These are phyloP conservation scores for Arge pagana DNA, from an alignment of 2,888 invertebrate genomes.

Conservation along the genomic window DNA sequence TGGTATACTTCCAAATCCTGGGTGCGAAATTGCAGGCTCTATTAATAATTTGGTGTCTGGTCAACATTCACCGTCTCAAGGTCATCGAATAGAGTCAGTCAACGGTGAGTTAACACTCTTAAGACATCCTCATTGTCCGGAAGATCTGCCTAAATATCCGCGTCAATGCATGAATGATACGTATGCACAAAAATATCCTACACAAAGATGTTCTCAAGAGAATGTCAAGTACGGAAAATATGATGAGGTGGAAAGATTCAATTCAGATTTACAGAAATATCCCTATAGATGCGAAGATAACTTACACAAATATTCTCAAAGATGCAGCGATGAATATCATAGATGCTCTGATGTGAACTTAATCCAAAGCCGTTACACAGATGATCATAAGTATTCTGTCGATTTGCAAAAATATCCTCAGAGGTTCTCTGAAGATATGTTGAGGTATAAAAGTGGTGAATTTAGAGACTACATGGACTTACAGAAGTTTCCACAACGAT, in stretches of 20 bases:
- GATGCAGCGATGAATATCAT: slow-evolving; percentile 53
- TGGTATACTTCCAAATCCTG: slow-evolving; percentile 40
- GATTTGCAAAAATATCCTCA: slow-evolving; percentile 46
- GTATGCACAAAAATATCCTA: slow-evolving; percentile 43
- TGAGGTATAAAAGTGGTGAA: slow-evolving; percentile 40
- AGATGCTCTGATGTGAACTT: slow-evolving; percentile 52
- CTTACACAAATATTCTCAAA: slow-evolving; percentile 52
- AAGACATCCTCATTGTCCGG: slow-evolving; percentile 42
- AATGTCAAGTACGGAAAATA: slow-evolving; percentile 35
- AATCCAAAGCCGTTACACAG: slow-evolving; percentile 44
- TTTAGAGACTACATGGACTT: slow-evolving; percentile 41
- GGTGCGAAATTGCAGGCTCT: slow-evolving; percentile 51
- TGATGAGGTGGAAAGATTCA: slow-evolving; percentile 30
- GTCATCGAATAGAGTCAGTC: slow-evolving; percentile 48
- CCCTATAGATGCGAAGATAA: slow-evolving; percentile 51
- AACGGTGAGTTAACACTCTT: slow-evolving; percentile 55
- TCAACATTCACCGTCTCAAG: slow-evolving; percentile 42
- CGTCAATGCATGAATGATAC: slow-evolving; percentile 39
- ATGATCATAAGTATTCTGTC: slow-evolving; percentile 37
- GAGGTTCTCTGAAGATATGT: slow-evolving; percentile 45
- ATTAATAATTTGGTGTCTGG: slow-evolving; percentile 52
- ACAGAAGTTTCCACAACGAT: slow-evolving; percentile 50
- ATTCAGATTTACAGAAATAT: slow-evolving; percentile 44
- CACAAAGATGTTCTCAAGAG: slow-evolving; percentile 41
- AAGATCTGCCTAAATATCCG: slow-evolving; percentile 44